Base-by-base conservation (phyloP, 2,888 invertebrate genomes). In the Scrobipalpa atriplicella region DNA sequence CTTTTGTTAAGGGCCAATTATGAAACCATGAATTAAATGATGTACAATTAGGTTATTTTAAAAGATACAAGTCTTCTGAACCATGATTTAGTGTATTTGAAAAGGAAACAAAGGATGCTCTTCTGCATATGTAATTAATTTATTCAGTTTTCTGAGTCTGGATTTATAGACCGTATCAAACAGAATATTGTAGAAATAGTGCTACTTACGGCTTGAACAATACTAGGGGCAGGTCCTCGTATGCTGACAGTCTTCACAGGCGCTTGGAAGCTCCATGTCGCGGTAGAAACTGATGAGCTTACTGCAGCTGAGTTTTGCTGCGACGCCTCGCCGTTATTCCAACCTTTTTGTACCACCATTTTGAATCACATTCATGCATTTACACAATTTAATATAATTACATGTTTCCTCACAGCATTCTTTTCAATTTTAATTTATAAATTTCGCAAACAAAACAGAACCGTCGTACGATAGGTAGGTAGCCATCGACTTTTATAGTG, bases 321-420 rank as follows among this genome's bases (percentile, higher is more conserved):
- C 66, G 85, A 77, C 72, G 79, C 76, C 73, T 90, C 90, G 72
- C 80, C 83, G 73, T 78, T 85, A 78, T 77, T 86, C 86, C 84
- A 87, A 79, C 80, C 87, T 80, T 88, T 91, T 82, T 92, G 91
- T 75, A 92, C 86, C 75, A 92, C 92, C 92, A 92, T 92, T 82
- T 87, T 88, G 86, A 76, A 62, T 18, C 47, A 41, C 19, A 29
- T 19, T 2, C n/a, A 47, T 47, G n/a, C 39, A 62, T 41, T 47
- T 47, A 62, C 62, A 62, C 62, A 19, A 39, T 41, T n/a, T 13
- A 13, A 19, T 61, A 29, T 11, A 61, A 7, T 41, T 13, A 41
- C 61, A 41, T 41, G 9, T 19, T 19, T 61, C 41, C 61, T 41
- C 61, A 61, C 61, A 41, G 11, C 21, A 16, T 39, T 61, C 6